Evolutionary conservation across 2,113 vertebrate genomes (phyloP).

Genomic region (Lagenorhynchus albirostris): DNA sequence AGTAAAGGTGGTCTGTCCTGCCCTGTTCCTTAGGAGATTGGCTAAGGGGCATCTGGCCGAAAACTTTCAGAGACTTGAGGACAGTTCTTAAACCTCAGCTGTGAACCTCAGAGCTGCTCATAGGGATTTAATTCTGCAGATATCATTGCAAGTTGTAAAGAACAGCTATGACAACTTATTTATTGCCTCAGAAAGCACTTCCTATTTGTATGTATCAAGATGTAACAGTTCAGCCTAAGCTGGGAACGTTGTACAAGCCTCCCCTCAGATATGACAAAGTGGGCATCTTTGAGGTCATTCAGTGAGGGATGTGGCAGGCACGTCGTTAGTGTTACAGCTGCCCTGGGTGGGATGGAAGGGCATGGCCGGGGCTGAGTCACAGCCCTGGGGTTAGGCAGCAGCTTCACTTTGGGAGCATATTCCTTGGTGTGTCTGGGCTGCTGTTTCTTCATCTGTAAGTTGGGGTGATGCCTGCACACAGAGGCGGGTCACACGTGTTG

Average conservation of each 20-base stretch:
- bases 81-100: neutral
- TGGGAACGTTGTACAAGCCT: neutral
- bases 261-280: neutral
- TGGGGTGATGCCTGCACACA: neutral
- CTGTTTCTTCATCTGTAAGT: neutral
- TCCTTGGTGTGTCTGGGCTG: neutral
- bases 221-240: rapidly evolving
- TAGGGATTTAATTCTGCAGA: neutral
- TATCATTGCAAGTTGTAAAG: neutral
- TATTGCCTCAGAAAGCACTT: neutral
- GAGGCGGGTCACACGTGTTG: neutral
- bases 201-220: neutral
- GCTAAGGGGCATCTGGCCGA: neutral
- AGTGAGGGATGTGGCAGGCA: rapidly evolving
- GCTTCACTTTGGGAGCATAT: neutral
- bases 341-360: neutral
- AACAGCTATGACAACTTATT: neutral
- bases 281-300: neutral
- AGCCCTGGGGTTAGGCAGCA: no score
- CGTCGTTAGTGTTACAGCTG: neutral
- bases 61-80: neutral
- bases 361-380: no score
- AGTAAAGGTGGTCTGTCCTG: neutral
- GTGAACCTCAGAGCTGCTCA: rapidly evolving
- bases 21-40: neutral